Conservation (phyloP, 2,113 vertebrate species). For the Caloenas nicobarica region DNA sequence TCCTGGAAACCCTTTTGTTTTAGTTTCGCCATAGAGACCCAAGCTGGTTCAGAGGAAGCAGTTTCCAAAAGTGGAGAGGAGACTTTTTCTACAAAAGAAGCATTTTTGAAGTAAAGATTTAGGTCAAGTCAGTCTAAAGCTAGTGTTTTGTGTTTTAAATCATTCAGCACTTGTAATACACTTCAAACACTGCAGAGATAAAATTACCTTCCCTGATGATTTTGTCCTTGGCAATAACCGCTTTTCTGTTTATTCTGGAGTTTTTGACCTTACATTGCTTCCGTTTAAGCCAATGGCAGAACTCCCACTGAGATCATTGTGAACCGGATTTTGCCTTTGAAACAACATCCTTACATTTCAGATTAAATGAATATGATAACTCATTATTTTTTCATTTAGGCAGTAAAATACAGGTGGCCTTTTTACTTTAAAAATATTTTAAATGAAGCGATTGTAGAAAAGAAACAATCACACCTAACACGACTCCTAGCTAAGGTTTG, state of each 20-base stretch:
- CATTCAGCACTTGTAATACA: constrained; percentile 27
- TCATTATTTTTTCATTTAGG: background rate
- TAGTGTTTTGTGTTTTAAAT: background rate
- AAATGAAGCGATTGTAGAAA: background rate
- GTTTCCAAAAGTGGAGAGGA: background rate
- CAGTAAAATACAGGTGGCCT: background rate
- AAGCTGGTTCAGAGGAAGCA: constrained; percentile 75
- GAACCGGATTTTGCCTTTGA: constrained; percentile 15
- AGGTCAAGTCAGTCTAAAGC: constrained; percentile 21
- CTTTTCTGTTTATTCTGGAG: background rate
- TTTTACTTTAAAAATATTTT: background rate
- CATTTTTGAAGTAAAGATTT: constrained; percentile 41
- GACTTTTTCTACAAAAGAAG: constrained; percentile 63
- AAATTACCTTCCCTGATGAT: constrained; percentile 18
- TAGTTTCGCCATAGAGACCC: constrained; percentile 84
- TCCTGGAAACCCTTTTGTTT: constrained; percentile 82
- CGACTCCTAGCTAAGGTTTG: background rate
- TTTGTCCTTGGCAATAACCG: constrained; percentile 1
- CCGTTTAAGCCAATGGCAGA: background rate
- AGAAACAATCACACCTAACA: background rate
- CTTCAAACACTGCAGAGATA: background rate
- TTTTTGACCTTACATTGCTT: background rate
- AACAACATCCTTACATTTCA: background rate
- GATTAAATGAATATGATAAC: background rate
- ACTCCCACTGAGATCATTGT: background rate